Evolutionary conservation across 2,797 vertebrate species (phyloP), one percentile per base, ranked within the genome.

Genomic region (Rhincodon typus): DNA sequence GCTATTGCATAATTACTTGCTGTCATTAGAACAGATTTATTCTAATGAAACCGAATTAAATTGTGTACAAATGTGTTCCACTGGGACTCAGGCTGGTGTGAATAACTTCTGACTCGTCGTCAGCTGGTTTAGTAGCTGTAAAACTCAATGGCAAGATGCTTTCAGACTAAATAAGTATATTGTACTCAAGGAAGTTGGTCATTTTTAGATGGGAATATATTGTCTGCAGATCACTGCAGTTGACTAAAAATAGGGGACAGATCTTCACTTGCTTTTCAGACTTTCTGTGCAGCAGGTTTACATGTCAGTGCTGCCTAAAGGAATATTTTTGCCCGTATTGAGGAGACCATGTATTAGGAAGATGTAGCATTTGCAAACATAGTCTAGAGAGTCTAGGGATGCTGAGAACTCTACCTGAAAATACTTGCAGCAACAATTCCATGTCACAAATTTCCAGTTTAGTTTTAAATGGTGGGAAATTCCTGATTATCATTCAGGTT

Each of bases 1-100:
- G 27, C 53, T 77, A 94, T 95, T 95, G 74, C 50, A 53, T 34
- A 95, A 70, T 95, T 95, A 95, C 27, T 77, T 95, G 69, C 70
- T 95, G 70, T 95, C 94, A 95, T 95, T 95, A 77, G 8, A 53
- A 77, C 46, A 77, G 74, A 95, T 95, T 72, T 95, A 95, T 95
- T 95, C 70, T 4, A 77, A 95, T 95, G 70, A 95, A 74, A 53
- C 70, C 70, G 72, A 95, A 95, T 69, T 95, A 95, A 95, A 95
- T 95, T 95, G 70, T 95, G 94, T 34, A 17, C 94, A 53, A 77
- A 95, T 95, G 42, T 25, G 94, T 17, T 94, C 94, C 69, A 53
- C 12, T 74, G 94, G 94, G 94, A 42, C 50, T 74, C 53, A 74
- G 74, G 27, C 53, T 95, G 69, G 46, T 95, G 74, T 77, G 94